These are phyloP conservation scores for Sigmodon hispidus DNA, from an alignment of 2,113 vertebrate genomes.

Conservation along the genomic window DNA sequence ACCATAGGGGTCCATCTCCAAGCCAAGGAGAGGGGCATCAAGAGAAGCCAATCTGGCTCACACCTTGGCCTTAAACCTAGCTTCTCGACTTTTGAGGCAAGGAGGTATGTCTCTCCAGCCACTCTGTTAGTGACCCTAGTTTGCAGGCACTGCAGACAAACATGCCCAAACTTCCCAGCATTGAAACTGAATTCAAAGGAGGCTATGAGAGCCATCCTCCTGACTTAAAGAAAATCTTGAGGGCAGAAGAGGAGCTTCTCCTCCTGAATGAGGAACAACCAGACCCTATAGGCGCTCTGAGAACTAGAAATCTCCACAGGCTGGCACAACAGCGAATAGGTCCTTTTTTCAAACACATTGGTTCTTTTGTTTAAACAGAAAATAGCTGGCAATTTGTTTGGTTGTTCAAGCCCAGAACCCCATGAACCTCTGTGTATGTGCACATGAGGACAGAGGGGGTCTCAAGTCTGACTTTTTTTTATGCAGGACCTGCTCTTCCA, in stretches of 20 bases:
- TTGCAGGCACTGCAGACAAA: rapidly evolving
- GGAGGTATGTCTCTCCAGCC: too few relatives aligned
- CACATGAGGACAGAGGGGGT: background rate
- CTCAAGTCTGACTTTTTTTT: background rate
- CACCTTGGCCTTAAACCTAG: background rate
- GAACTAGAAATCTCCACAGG: background rate
- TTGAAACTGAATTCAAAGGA: background rate
- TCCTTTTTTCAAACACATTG: background rate
- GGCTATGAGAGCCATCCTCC: rapidly evolving
- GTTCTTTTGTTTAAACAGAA: background rate
- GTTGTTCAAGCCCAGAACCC: background rate
- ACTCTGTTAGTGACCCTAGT: rapidly evolving
- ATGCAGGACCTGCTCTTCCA: background rate
- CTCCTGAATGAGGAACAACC: rapidly evolving
- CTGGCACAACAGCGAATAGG: rapidly evolving
- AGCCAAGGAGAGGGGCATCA: background rate
- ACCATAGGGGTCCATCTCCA: too few relatives aligned
- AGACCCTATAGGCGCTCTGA: rapidly evolving
- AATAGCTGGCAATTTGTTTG: background rate
- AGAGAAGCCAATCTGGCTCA: rapidly evolving
- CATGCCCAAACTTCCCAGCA: rapidly evolving
- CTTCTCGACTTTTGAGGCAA: rapidly evolving
- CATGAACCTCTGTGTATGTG: rapidly evolving
- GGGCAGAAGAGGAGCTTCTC: rapidly evolving
- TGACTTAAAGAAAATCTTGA: background rate